Conservation (phyloP, 2,888 invertebrate genomes). For the Melanargia galathea region DNA sequence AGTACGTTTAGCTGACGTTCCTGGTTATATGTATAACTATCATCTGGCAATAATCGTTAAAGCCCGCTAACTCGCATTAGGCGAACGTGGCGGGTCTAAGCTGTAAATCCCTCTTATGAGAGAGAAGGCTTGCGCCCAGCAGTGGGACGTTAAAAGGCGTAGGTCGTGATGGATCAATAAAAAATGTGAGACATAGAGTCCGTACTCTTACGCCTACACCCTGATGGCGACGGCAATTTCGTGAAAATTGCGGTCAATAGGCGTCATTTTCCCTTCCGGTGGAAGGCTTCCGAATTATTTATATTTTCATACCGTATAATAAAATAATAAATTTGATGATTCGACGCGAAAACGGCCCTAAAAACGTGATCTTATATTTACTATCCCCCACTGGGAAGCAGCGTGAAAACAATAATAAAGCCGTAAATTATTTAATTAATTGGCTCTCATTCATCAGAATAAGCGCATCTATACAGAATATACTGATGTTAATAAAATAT, state of each 20-base stretch:
- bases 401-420: background rate
- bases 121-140: no score
- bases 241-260: conserved; percentile 13
- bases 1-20: no score
- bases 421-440: background rate
- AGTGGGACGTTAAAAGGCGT: no score
- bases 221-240: conserved; percentile 4
- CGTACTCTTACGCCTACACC: background rate
- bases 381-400: background rate
- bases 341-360: background rate
- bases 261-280: background rate
- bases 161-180: no score
- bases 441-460: background rate
- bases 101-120: no score
- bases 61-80: no score
- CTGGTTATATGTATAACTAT: no score
- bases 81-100: no score
- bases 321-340: conserved; percentile 3
- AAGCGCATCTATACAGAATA: background rate
- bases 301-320: background rate
- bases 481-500: background rate
- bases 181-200: background rate
- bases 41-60: no score
- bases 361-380: background rate
- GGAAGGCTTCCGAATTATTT: background rate